Evolutionary conservation across 2,888 invertebrate species (phyloP).

Genomic region (Cantharis lateralis): DNA sequence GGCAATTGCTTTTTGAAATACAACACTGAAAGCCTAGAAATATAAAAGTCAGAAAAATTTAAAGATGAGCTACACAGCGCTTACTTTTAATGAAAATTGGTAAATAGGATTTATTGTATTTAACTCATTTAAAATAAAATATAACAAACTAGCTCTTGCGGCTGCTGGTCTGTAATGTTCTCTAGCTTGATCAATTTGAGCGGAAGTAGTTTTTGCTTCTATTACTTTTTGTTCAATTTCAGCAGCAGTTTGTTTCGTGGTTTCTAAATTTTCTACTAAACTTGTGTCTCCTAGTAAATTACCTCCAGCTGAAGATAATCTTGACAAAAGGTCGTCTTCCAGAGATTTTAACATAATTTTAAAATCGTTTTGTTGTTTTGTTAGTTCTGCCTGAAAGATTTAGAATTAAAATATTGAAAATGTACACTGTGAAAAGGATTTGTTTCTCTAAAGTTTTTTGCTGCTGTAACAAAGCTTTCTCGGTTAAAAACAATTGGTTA

Average conservation of each 20-base stretch:
- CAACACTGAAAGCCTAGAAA: conserved; percentile 92
- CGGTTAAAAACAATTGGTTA: too few relatives aligned
- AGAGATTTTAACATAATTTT: conserved; percentile 91
- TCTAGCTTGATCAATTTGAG: conserved; percentile 90
- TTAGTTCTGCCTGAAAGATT: conserved; percentile 74
- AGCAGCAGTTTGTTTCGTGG: conserved; percentile 92
- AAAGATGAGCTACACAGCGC: neutral
- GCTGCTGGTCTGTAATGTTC: conserved; percentile 89
- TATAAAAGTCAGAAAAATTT: neutral
- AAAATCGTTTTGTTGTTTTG: conserved; percentile 95
- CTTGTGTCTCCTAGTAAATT: conserved; percentile 94
- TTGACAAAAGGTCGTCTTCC: conserved; percentile 90
- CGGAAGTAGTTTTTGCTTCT: conserved; percentile 90
- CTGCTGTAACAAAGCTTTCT: too few relatives aligned
- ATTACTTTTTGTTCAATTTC: conserved; percentile 93
- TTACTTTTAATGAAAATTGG: conserved; percentile 92
- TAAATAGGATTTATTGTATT: conserved; percentile 97
- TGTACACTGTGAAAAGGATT: too few relatives aligned
- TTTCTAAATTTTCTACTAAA: conserved; percentile 94
- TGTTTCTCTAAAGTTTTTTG: too few relatives aligned
- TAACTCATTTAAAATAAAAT: conserved; percentile 93
- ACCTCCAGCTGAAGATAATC: conserved; percentile 88
- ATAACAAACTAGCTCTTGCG: conserved; percentile 88
- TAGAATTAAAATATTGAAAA: neutral
- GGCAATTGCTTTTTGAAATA: conserved; percentile 94